Conservation (phyloP, 1,140 invertebrate species). For the Papilio xuthus region DNA sequence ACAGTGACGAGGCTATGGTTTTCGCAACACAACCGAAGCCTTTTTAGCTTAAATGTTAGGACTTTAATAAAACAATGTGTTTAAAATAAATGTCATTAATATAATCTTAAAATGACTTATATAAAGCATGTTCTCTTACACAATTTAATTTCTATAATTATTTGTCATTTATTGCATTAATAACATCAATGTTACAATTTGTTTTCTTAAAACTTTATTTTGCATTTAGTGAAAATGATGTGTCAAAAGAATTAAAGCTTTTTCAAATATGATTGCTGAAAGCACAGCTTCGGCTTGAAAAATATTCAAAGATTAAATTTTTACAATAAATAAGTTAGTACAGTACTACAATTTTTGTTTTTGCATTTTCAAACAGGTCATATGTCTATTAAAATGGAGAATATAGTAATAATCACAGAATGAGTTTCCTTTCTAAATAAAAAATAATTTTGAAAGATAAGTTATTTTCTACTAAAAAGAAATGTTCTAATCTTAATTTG, state of each 20-base stretch:
- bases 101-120: constrained; percentile 22
- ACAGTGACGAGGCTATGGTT: not conserved
- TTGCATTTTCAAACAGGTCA: not conserved
- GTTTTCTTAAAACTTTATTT: constrained; percentile 1
- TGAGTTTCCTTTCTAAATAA: not conserved
- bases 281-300: not conserved
- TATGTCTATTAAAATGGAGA: not conserved
- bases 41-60: not conserved
- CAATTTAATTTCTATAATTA: constrained; percentile 8
- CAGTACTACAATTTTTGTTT: constrained; percentile 2
- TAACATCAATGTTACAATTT: not conserved
- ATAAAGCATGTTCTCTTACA: constrained; percentile 8
- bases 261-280: not conserved
- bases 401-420: constrained; percentile 11
- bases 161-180: constrained; percentile 19
- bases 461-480: not conserved
- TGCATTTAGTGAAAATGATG: not conserved
- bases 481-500: not conserved
- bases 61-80: not conserved
- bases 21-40: not conserved
- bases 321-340: too few species aligned
- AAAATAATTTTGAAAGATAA: not conserved
- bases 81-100: constrained; percentile 19
- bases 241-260: not conserved
- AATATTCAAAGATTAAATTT: not conserved